These are phyloP conservation scores for Andrena bucephala DNA, from an alignment of 2,888 invertebrate species.

Conservation along the genomic window DNA sequence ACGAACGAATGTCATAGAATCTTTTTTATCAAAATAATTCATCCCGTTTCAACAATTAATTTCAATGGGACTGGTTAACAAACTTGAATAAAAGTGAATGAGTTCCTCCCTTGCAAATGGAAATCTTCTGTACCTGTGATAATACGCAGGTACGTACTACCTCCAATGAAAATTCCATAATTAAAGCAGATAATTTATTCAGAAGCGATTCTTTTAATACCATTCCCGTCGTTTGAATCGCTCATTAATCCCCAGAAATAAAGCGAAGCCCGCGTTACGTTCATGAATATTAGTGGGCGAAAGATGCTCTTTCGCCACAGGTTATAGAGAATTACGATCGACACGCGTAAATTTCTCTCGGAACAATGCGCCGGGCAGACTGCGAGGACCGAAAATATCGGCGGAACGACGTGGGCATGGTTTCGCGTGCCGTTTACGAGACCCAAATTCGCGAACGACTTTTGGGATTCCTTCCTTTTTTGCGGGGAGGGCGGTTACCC, in stretches of 20 bases:
- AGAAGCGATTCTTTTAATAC: too few relatives aligned
- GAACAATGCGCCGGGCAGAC: background rate
- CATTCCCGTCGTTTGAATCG: too few relatives aligned
- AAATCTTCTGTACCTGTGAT: too few relatives aligned
- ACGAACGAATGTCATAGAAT: background rate
- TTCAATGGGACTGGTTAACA: background rate
- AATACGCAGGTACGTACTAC: too few relatives aligned
- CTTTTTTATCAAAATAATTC: too few relatives aligned
- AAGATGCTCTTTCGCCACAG: background rate
- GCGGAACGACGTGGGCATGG: background rate
- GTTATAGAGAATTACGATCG: background rate
- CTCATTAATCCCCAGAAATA: too few relatives aligned
- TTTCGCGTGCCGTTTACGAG: conserved; percentile 13
- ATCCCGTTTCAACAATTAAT: too few relatives aligned
- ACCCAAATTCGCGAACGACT: conserved; percentile 27
- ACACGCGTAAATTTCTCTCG: background rate
- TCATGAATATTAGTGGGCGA: background rate
- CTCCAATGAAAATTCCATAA: too few relatives aligned
- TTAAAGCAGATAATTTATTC: too few relatives aligned
- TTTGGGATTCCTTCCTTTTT: conserved; percentile 15
- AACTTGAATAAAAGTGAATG: background rate
- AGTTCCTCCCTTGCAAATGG: too few relatives aligned
- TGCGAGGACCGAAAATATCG: background rate
- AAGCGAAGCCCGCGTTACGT: too few relatives aligned
- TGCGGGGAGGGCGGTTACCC: background rate